These are phyloP conservation scores for Eustalomyia histrio DNA, from an alignment of 2,888 invertebrate species.

Conservation along the genomic window DNA sequence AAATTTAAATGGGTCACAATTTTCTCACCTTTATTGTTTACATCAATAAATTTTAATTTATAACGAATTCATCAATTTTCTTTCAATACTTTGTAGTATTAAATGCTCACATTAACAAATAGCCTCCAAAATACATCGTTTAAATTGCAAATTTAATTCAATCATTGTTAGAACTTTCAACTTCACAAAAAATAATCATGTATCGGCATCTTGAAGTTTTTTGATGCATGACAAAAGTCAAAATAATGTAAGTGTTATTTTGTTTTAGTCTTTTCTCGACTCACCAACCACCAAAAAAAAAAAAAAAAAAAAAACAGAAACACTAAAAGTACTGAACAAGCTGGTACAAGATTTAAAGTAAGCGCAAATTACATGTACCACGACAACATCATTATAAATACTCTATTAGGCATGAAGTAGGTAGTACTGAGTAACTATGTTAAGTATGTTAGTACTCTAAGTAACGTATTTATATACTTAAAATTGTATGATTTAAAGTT, in stretches of 20 bases:
- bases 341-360: conserved; percentile 39
- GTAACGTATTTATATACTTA: conserved; percentile 22
- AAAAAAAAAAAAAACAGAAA: too few relatives aligned
- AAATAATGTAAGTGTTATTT: conserved; percentile 19
- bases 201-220: conserved; percentile 58
- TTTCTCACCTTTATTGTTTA: conserved; percentile 25
- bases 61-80: conserved; percentile 37
- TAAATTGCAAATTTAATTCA: conserved; percentile 65
- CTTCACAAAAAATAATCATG: conserved; percentile 40
- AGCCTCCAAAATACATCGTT: conserved; percentile 47
- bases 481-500: conserved; percentile 45
- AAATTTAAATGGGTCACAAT: conserved; percentile 25
- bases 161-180: conserved; percentile 62
- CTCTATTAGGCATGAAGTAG: conserved; percentile 59
- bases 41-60: not conserved
- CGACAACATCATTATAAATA: conserved; percentile 64
- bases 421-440: not conserved
- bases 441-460: conserved; percentile 42
- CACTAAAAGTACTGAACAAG: conserved; percentile 34
- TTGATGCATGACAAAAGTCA: conserved; percentile 56
- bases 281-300: conserved; percentile 22
- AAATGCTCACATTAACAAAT: conserved; percentile 13
- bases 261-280: conserved; percentile 38
- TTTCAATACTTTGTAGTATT: conserved; percentile 12
- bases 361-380: conserved; percentile 65